Evolutionary conservation across 2,888 invertebrate genomes (phyloP).

Genomic region (Andrena marginata): DNA sequence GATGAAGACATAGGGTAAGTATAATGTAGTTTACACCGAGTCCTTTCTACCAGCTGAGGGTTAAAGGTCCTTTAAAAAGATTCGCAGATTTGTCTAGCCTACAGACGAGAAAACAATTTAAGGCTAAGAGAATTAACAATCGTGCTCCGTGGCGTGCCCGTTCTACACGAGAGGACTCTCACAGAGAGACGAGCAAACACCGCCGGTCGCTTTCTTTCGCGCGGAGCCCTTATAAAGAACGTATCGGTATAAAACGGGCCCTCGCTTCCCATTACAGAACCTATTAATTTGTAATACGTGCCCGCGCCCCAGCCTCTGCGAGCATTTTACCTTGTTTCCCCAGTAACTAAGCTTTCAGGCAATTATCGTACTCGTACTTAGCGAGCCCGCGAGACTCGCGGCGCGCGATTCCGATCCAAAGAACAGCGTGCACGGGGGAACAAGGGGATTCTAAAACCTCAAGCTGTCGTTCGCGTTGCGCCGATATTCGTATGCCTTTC

Average conservation of each 20-base stretch:
- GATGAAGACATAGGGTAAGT: neutral
- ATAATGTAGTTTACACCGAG: neutral
- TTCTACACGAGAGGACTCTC: conserved; percentile 35
- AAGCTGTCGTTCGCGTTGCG: neutral
- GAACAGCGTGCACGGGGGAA: conserved; percentile 14
- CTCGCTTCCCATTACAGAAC: conserved; percentile 35
- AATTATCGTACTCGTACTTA: conserved; percentile 46
- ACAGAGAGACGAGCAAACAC: conserved; percentile 35
- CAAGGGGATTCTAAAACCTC: neutral
- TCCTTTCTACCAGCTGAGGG: conserved; percentile 6
- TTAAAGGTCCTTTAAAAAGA: conserved; percentile 7
- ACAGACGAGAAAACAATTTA: conserved; percentile 57
- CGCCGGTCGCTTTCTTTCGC: conserved; percentile 4
- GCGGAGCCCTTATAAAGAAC: conserved; percentile 39
- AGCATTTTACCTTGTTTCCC: conserved; percentile 37
- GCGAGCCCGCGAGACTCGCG: neutral
- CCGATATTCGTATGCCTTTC: neutral
- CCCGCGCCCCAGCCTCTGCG: conserved; percentile 50
- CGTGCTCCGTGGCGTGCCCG: conserved; percentile 40
- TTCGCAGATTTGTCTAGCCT: conserved; percentile 24
- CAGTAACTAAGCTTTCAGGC: conserved; percentile 46
- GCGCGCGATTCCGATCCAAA: neutral
- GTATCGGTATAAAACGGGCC: conserved; percentile 54
- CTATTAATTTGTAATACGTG: conserved; percentile 46
- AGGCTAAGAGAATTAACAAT: conserved; percentile 55